These are phyloP conservation scores for Hypomecis punctinalis DNA, from an alignment of 2,888 invertebrate species.

Conservation along the genomic window DNA sequence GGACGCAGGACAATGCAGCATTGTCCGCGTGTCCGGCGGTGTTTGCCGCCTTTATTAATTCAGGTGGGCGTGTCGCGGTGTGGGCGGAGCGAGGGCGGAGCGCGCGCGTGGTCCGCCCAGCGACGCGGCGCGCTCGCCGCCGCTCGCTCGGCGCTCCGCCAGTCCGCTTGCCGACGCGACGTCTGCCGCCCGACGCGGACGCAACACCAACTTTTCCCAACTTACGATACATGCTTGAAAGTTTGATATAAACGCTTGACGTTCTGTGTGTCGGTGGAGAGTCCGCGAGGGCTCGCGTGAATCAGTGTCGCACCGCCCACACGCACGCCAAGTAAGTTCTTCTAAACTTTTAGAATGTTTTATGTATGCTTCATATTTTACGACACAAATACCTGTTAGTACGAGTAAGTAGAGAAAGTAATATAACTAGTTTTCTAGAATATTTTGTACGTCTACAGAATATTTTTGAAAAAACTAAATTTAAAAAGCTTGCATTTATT, in stretches of 20 bases:
- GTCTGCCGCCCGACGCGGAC: slow-evolving; percentile 68
- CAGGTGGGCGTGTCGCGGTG: slow-evolving; percentile 74
- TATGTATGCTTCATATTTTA: slow-evolving; percentile 1
- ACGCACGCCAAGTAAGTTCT: slow-evolving; percentile 76
- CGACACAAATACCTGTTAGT: background rate
- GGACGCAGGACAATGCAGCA: slow-evolving; percentile 81
- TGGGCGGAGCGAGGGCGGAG: slow-evolving; percentile 72
- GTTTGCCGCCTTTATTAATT: slow-evolving; percentile 85
- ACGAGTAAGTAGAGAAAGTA: background rate
- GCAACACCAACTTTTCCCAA: slow-evolving; percentile 56
- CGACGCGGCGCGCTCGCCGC: slow-evolving; percentile 59
- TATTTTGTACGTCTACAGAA: background rate
- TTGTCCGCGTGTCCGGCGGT: slow-evolving; percentile 83
- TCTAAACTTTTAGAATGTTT: slow-evolving; percentile 12
- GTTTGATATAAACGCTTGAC: slow-evolving; percentile 43
- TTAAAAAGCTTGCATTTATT: background rate
- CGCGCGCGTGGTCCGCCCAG: slow-evolving; percentile 53
- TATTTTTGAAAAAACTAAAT: no score
- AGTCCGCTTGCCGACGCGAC: slow-evolving; percentile 78
- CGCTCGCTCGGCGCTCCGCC: slow-evolving; percentile 44
- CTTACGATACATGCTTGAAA: slow-evolving; percentile 54
- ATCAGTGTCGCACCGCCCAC: slow-evolving; percentile 67
- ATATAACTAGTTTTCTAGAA: background rate
- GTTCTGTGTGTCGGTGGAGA: slow-evolving; percentile 52
- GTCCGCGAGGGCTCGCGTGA: slow-evolving; percentile 49